These are phyloP conservation scores for Mercenaria mercenaria DNA, from an alignment of 1,140 invertebrate species.

Conservation along the genomic window DNA sequence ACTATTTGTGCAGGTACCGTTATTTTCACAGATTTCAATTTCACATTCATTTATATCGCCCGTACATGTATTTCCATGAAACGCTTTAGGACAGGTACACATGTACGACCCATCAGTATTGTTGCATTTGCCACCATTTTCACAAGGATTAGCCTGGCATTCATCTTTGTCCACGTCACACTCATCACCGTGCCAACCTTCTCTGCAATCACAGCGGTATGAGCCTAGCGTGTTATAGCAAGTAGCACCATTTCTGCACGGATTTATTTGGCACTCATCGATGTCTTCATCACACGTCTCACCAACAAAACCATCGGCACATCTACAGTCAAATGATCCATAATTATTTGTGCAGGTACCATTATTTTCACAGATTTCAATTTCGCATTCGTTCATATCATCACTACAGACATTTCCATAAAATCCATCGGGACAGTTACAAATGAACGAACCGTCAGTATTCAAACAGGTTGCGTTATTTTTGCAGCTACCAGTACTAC, in stretches of 20 bases:
- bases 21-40: slow-evolving; percentile 7
- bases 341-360: slow-evolving; percentile 52
- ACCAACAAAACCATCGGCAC: slow-evolving; percentile 90
- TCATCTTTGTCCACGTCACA: slow-evolving; percentile 86
- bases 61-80: slow-evolving; percentile 32
- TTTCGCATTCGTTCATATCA: slow-evolving; percentile 69
- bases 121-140: slow-evolving; percentile 95
- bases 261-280: slow-evolving; percentile 68
- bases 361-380: slow-evolving; percentile 69
- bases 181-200: slow-evolving; percentile 89
- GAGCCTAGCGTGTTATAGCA: slow-evolving; percentile 84
- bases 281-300: slow-evolving; percentile 32
- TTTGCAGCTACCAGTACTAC: slow-evolving; percentile 92
- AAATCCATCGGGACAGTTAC: slow-evolving; percentile 92
- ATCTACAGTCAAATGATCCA: slow-evolving; percentile 28
- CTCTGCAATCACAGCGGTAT: slow-evolving; percentile 55
- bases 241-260: slow-evolving; percentile 79
- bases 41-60: slow-evolving; percentile 21
- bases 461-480: slow-evolving; percentile 97
- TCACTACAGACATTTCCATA: slow-evolving; percentile 95
- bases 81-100: slow-evolving; percentile 86
- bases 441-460: slow-evolving; percentile 86
- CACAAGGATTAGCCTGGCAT: slow-evolving; percentile 42
- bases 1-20: neutral
- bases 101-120: slow-evolving; percentile 89